A percentile compares a stretch with the other conserved stretches of the same genome.
These are phyloP conservation scores for Odobenus rosmarus DNA, from an alignment of 2,113 vertebrate genomes.

Conservation along the genomic window DNA sequence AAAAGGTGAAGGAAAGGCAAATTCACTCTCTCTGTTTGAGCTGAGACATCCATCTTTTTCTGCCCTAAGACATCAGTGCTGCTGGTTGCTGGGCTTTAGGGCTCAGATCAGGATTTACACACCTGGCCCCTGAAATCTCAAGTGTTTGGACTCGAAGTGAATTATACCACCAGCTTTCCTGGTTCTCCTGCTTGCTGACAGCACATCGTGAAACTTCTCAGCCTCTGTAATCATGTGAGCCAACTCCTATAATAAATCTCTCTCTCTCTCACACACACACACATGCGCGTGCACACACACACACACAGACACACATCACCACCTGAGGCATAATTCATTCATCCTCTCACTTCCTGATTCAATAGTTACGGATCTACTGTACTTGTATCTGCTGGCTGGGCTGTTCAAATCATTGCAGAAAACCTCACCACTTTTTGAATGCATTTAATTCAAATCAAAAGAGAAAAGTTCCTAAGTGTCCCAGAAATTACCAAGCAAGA, in stretches of 20 bases:
- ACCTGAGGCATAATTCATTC: background rate
- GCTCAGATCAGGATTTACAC: background rate
- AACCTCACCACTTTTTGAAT: background rate
- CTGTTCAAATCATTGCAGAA: background rate
- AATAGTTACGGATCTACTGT: background rate
- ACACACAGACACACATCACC: background rate
- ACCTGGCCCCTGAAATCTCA: background rate
- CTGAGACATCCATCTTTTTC: background rate
- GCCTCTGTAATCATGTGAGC: background rate
- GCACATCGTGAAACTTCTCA: background rate
- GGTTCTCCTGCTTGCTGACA: background rate
- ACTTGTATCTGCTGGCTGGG: background rate
- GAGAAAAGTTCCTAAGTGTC: background rate
- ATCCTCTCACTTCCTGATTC: background rate
- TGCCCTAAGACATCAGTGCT: background rate
- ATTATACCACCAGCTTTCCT: background rate
- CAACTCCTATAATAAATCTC: background rate
- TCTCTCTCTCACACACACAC: background rate
- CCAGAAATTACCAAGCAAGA: background rate
- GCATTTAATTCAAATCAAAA: background rate
- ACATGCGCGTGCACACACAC: no score
- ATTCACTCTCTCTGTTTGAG: background rate
- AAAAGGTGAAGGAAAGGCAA: background rate
- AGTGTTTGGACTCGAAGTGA: background rate
- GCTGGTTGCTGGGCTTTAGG: background rate